Evolutionary conservation across 2,888 invertebrate genomes (phyloP), one percentile per base, ranked within the genome.

Genomic region (Pandemis cinnamomeana): DNA sequence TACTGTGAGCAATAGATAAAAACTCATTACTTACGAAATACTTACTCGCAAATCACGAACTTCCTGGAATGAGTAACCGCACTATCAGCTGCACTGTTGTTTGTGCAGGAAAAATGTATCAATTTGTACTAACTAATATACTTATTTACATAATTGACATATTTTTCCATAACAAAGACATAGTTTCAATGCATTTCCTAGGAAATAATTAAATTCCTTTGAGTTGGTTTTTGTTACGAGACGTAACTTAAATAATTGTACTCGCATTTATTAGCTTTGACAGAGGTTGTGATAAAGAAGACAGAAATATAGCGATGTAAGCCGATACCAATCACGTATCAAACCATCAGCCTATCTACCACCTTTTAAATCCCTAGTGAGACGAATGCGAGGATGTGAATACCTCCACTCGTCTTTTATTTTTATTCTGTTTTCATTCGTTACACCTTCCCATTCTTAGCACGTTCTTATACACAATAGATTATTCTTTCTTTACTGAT

Each of bases 241-340:
- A 55, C 7, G 5, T 7, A 5, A n/a, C 5, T n/a, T 20, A 20
- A n/a, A 51, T 51, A 13, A 15, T n/a, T 53, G 15, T 15, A 15
- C 3, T 2, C 3, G 41, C 41, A 13, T 61, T 61, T 64, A 60
- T 67, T 66, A 20, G 27, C 55, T 6, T 66, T n/a, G 27, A 53
- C 72, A 20, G 51, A 41, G 62, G 60, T 63, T 63, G 46, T 46
- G 36, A 55, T 62, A 15, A 7, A 13, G 15, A 64, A 27, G 3
- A 48, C 4, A 63, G 20, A 64, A 46, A 48, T 10, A 27, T 44
- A 44, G 55, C 64, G 58, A n/a, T 58, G 63, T 63, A 70, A 60
- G 42, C 51, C 60, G 66, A 73, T 73, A 67, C 70, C 73, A 73
- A 73, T 66, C 73, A 64, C 36, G 66, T 69, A 72, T 63, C 63